These are phyloP conservation scores for Teleiodes luculella DNA, from an alignment of 2,888 invertebrate genomes.

Conservation along the genomic window DNA sequence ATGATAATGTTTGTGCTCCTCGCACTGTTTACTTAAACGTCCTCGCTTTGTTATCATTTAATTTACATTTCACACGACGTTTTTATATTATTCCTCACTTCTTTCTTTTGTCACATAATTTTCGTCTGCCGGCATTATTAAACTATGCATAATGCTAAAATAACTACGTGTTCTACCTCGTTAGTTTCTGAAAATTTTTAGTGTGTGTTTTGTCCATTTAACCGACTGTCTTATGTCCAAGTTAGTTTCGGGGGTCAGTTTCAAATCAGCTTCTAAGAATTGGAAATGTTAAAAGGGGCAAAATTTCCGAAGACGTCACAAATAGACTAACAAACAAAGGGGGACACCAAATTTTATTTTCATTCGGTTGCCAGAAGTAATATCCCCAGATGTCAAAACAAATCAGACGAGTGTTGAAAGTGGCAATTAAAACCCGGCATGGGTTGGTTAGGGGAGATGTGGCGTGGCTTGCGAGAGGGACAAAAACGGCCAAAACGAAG, in stretches of 20 bases:
- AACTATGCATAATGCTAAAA: neutral
- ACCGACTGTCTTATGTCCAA: no score
- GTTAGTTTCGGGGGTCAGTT: no score
- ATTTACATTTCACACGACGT: conserved; percentile 7
- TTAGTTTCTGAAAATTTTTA: no score
- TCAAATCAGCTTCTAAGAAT: no score
- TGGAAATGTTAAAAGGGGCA: no score
- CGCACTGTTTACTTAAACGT: conserved; percentile 1
- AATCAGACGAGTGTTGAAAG: conserved; percentile 47
- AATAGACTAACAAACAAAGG: no score
- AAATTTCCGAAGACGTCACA: no score
- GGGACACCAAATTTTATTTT: neutral
- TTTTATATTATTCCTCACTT: neutral
- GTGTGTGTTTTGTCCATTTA: no score
- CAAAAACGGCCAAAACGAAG: conserved; percentile 42
- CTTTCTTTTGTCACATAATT: neutral
- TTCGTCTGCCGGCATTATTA: neutral
- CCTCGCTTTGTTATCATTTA: neutral
- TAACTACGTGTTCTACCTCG: no score
- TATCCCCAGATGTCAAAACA: conserved; percentile 20
- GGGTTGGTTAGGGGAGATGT: conserved; percentile 43
- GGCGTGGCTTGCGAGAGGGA: conserved; percentile 28
- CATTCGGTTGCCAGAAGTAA: conserved; percentile 1
- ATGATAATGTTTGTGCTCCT: conserved; percentile 8
- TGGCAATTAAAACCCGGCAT: conserved; percentile 52